Percentiles rank a stretch among this genome's conserved stretches.
Evolutionary conservation across 2,888 invertebrate species (phyloP).

Genomic region (Agonopterix alstromeriana): DNA sequence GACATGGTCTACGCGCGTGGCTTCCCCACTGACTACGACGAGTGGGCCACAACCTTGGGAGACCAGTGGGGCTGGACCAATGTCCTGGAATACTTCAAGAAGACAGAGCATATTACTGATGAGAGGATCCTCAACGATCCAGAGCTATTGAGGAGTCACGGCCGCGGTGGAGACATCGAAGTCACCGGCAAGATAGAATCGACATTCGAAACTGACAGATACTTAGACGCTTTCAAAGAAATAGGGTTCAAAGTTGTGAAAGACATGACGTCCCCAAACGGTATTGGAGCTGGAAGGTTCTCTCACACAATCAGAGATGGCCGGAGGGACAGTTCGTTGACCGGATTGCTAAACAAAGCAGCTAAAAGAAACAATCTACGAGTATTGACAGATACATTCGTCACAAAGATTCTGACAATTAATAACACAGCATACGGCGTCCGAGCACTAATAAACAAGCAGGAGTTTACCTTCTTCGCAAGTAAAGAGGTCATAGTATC

Average conservation of each 20-base stretch:
- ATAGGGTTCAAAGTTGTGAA: slow-evolving; percentile 42
- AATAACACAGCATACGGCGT: slow-evolving; percentile 39
- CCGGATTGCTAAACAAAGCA: slow-evolving; percentile 41
- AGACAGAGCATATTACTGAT: slow-evolving; percentile 53
- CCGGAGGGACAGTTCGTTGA: slow-evolving; percentile 41
- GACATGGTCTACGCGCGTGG: slow-evolving; percentile 62
- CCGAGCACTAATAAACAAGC: slow-evolving; percentile 20
- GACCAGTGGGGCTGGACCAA: slow-evolving; percentile 46
- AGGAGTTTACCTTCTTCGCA: slow-evolving; percentile 28
- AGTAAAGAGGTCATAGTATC: slow-evolving; percentile 48
- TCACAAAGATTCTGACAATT: slow-evolving; percentile 39
- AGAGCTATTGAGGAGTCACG: slow-evolving; percentile 41
- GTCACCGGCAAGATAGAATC: slow-evolving; percentile 36
- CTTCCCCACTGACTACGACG: slow-evolving; percentile 50
- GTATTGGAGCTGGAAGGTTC: slow-evolving; percentile 50
- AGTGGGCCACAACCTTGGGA: slow-evolving; percentile 44
- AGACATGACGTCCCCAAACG: slow-evolving; percentile 54
- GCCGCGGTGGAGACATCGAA: slow-evolving; percentile 45
- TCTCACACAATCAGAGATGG: slow-evolving; percentile 52
- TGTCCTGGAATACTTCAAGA: slow-evolving; percentile 51
- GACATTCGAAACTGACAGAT: slow-evolving; percentile 24
- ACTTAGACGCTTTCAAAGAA: slow-evolving; percentile 45
- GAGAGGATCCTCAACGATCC: slow-evolving; percentile 36
- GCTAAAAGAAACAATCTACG: slow-evolving; percentile 28
- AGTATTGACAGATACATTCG: slow-evolving; percentile 40